Evolutionary conservation across 1,140 invertebrate genomes (phyloP), one percentile per base, ranked within the genome.

Genomic region (Branchinecta lindahli): DNA sequence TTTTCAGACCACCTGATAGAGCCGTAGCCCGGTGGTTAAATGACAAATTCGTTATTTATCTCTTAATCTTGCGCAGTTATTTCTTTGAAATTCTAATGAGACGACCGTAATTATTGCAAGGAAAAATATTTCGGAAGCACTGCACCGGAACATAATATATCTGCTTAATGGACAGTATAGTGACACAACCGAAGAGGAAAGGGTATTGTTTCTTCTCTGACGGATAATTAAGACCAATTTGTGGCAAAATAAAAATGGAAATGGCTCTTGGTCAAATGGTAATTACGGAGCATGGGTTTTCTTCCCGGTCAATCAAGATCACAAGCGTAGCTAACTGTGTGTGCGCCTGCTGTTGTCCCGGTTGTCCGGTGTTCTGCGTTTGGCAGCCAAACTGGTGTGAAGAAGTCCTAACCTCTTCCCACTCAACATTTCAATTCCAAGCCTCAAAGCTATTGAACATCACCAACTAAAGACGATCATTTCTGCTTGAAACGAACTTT

Each of bases 1-100:
- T 33, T 33, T 1, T 15, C 52, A 6, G 52, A 61, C 52, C 52
- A 61, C 52, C 52, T 61, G 18, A 15, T 15, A 61, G 18, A 61
- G 52, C 52, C 12, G 18, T 12, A 12, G 18, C 12, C 52, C 18
- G 12, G 12, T 61, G 52, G 52, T 15, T 61, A 61, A 61, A 61
- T 61, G 52, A 61, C 52, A 61, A 61, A 61, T 61, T 61, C 52
- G 18, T 61, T 15, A 61, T 61, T 61, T 61, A 61, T 61, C 52
- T 61, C 52, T 61, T 61, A 61, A 61, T 61, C 52, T 61, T 61
- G 12, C 6, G 18, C 12, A 61, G 18, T 15, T 15, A 12, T 61
- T 20, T 61, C 18, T 61, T 61, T 15, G 18, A 61, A 61, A 12
- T 61, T 20, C 18, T 15, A 61, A 15, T 61, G 18, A 61, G 52